Percentiles rank a stretch among this genome's conserved stretches.
Evolutionary conservation across 2,797 vertebrate species (phyloP).

Genomic region (Paramormyrops hopkinsi): DNA sequence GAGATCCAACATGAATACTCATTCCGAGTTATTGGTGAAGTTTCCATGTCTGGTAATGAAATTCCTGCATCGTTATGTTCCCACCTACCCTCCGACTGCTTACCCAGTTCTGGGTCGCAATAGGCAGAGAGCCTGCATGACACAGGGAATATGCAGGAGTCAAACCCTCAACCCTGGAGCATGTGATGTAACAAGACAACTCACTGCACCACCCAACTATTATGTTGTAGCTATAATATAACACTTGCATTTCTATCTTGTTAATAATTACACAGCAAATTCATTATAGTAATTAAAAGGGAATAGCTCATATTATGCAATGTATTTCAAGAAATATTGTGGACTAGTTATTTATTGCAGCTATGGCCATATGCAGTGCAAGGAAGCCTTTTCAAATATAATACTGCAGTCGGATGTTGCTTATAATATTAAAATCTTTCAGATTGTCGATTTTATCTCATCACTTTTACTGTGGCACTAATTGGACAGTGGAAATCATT

Average conservation of each 20-base stretch:
- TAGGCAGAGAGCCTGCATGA: not conserved
- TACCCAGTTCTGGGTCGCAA: not conserved
- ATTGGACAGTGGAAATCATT: not conserved
- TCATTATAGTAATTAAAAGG: not conserved
- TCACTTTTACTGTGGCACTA: not conserved
- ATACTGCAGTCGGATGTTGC: not conserved
- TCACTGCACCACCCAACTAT: not conserved
- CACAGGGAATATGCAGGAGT: not conserved
- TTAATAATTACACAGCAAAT: constrained; percentile 3
- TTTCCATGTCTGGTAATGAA: not conserved
- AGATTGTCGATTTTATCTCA: not conserved
- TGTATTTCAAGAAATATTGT: not conserved
- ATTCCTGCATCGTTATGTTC: not conserved
- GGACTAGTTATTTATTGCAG: not conserved
- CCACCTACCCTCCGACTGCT: not conserved
- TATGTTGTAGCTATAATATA: not conserved
- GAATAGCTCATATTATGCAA: not conserved
- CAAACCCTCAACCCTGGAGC: not conserved
- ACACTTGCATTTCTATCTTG: not conserved
- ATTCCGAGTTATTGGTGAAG: not conserved
- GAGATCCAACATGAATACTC: not conserved
- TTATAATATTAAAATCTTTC: not conserved
- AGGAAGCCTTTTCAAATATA: not conserved
- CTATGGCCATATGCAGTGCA: not conserved
- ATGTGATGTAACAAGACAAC: not conserved